Evolutionary conservation across 2,797 vertebrate genomes (phyloP).

Genomic region (Manis javanica): DNA sequence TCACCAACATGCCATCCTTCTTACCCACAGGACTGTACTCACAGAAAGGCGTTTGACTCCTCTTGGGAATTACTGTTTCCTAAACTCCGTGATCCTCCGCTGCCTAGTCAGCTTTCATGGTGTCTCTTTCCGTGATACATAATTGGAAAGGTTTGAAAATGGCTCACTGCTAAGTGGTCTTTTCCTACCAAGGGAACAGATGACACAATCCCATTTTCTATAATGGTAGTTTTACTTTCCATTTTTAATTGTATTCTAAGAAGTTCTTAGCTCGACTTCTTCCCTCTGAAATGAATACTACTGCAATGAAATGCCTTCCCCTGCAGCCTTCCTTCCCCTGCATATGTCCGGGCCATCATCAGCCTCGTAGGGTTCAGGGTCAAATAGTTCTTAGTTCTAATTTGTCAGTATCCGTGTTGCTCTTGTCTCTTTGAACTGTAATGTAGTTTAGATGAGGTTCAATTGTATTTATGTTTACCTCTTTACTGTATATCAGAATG

Average conservation of each 20-base stretch:
- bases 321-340: background rate
- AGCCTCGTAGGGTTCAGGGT: background rate
- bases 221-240: background rate
- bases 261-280: background rate
- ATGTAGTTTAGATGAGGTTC: background rate
- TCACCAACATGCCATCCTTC: background rate
- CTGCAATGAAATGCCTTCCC: background rate
- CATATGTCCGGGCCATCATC: too few species aligned
- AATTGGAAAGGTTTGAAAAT: background rate
- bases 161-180: background rate
- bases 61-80: background rate
- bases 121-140: background rate
- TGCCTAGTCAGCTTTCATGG: background rate
- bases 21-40: background rate
- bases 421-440: background rate
- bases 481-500: background rate
- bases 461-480: background rate
- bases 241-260: background rate
- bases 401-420: background rate
- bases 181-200: background rate
- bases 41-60: background rate
- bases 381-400: background rate
- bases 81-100: background rate
- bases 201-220: background rate
- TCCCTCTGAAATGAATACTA: background rate